Percentiles rank a stretch among this genome's conserved stretches.
Evolutionary conservation across 92 coral and sea anemone genomes (phyloP).

Genomic region (Zoanthus sociatus): DNA sequence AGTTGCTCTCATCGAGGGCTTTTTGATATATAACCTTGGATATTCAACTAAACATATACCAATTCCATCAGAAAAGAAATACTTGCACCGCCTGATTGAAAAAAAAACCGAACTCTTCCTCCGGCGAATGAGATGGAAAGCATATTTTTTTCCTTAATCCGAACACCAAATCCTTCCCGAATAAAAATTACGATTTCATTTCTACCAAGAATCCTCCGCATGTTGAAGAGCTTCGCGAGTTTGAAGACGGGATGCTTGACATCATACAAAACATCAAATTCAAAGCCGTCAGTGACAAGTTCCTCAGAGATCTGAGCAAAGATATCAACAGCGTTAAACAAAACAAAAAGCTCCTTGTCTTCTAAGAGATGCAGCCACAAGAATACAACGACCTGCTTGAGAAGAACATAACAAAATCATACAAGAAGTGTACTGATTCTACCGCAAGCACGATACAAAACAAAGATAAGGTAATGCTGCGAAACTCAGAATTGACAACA

Average conservation of each 20-base stretch:
- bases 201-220: constrained; percentile 21
- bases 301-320: neutral
- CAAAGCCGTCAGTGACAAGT: constrained; percentile 23
- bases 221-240: neutral
- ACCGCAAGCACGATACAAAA: neutral
- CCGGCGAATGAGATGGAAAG: neutral
- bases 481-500: neutral
- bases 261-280: neutral
- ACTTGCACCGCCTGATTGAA: constrained; percentile 3
- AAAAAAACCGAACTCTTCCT: neutral
- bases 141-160: neutral
- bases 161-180: neutral
- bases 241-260: neutral
- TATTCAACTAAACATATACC: neutral
- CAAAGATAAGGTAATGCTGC: constrained; percentile 1
- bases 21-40: no score
- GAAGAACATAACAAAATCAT: neutral
- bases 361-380: neutral
- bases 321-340: neutral
- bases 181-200: neutral
- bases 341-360: neutral
- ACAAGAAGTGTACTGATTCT: constrained; percentile 11
- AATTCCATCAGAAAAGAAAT: neutral
- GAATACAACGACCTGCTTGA: neutral
- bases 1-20: no score